Conservation (phyloP, 1,140 invertebrate species). For the Drosophila rufa region DNA sequence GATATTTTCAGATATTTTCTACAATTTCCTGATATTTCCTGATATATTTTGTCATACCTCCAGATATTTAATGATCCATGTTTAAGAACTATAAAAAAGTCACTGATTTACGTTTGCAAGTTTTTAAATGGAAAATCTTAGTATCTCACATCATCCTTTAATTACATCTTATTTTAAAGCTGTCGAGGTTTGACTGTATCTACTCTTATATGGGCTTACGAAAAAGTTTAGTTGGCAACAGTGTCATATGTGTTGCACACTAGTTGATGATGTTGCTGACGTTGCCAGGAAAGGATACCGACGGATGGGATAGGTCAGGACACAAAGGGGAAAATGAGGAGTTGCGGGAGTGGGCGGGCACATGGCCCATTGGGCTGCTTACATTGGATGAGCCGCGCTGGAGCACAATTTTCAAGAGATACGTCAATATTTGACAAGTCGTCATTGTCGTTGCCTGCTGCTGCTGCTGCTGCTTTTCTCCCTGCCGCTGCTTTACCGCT, state of each 20-base stretch:
- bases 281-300: slow-evolving; percentile 57
- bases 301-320: slow-evolving; percentile 36
- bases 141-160: no score
- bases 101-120: no score
- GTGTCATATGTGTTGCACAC: slow-evolving; percentile 76
- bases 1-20: no score
- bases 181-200: background rate
- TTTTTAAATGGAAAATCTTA: no score
- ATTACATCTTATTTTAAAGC: background rate
- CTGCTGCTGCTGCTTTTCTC: background rate
- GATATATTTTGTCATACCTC: no score
- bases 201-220: slow-evolving; percentile 12
- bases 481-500: background rate
- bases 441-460: slow-evolving; percentile 66
- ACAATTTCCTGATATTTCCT: no score
- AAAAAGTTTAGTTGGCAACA: slow-evolving; percentile 61
- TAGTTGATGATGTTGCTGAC: slow-evolving; percentile 83
- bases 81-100: no score
- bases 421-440: slow-evolving; percentile 84
- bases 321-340: slow-evolving; percentile 1
- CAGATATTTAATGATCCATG: no score
- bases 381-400: slow-evolving; percentile 81
- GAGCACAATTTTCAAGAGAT: slow-evolving; percentile 84
- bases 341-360: slow-evolving; percentile 15
- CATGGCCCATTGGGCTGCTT: slow-evolving; percentile 64